Base-by-base conservation (phyloP, 2,797 vertebrate species). In the Coendou prehensilis region DNA sequence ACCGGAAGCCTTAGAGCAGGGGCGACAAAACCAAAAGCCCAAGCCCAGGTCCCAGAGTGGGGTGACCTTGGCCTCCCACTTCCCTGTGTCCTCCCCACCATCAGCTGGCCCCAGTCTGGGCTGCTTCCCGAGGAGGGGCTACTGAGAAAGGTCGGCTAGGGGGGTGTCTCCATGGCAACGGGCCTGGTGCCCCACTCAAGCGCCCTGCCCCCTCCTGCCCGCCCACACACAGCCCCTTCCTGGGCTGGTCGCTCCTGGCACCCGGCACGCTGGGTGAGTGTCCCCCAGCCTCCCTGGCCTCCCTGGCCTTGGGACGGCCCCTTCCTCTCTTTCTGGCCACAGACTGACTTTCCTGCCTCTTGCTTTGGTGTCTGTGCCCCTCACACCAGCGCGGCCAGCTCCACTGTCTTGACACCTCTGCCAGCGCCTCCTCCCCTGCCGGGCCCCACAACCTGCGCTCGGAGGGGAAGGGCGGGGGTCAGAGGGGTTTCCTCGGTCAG, bases 141-240 rank as follows among this genome's bases (percentile, higher is more conserved):
- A 37, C 5, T 30, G n/a, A 41, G 59, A 50, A 92, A 87, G 96
- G 93, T 84, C 94, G 95, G 95, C 94, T 93, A 37, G 94, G 93
- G 96, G 96, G 97, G 93, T 81, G 92, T 97, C 95, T 92, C 97
- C 95, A 97, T 97, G 89, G 97, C 87, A 97, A 97, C 97, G 0
- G 50, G 92, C 97, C 97, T 59, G 57, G 52, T 64, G 93, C 81
- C 97, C 95, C 92, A 87, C 95, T 96, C 93, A 13, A 50, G 79
- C n/a, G 94, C 41, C 84, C 90, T 89, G 89, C 89, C 82, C 87
- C 81, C 89, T 89, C 85, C 82, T 20, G n/a, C 63, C 87, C 41
- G 81, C 97, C 95, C 85, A 94, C 94, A 79, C 28, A 5, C 37
- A 18, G 96, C 85, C 96, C 87, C 89, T 63, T 30, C 41, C 94